phyloP scores from a whole-genome alignment of 2,888 invertebrate species.

The Drosophila anomelani region DNA sequence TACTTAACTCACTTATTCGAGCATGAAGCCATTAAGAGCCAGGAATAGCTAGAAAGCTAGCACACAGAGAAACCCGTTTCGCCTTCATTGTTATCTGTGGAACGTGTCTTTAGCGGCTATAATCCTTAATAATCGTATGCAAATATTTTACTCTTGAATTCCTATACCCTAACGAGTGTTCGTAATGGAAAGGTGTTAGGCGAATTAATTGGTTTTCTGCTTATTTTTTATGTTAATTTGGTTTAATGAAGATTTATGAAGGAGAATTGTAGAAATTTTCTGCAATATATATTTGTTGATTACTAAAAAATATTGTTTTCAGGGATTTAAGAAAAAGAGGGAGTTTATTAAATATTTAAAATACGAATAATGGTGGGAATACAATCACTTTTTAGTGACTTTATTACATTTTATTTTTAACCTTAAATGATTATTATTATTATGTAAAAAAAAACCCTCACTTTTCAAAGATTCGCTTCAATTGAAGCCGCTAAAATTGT shows the following conservation, averaged over 20 bases:
- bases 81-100: slow-evolving; percentile 53
- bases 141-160: slow-evolving; percentile 26
- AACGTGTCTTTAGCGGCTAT: slow-evolving; percentile 26
- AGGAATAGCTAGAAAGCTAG: slow-evolving; percentile 10
- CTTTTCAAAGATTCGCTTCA: slow-evolving; percentile 18
- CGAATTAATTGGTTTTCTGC: neutral
- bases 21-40: slow-evolving; percentile 26
- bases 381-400: too few relatives aligned
- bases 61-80: slow-evolving; percentile 55
- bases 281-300: neutral
- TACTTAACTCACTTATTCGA: slow-evolving; percentile 65
- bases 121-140: slow-evolving; percentile 16
- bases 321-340: too few relatives aligned
- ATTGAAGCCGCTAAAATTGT: slow-evolving; percentile 31
- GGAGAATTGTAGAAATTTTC: neutral
- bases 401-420: neutral
- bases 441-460: neutral
- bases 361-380: too few relatives aligned
- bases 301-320: too few relatives aligned
- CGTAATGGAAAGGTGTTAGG: neutral
- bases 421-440: neutral
- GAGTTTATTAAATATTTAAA: too few relatives aligned
- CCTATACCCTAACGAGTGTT: slow-evolving; percentile 1
- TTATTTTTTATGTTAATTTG: neutral
- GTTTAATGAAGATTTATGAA: neutral